Conservation (phyloP, 2,113 vertebrate genomes). For the Vanacampus margaritifer region DNA sequence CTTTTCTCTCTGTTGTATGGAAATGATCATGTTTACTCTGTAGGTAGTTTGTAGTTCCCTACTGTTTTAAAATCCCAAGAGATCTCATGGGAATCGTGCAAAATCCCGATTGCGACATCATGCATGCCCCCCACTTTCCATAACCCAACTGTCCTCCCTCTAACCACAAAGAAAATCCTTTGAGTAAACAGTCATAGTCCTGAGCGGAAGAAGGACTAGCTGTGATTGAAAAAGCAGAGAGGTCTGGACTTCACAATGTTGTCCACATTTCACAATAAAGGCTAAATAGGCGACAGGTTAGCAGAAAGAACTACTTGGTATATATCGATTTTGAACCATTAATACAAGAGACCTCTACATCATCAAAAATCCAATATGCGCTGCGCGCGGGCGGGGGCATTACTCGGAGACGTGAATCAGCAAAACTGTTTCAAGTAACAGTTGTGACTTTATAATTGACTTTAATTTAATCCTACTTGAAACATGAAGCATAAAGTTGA, state of each 20-base stretch:
- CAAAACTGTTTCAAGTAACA: no score
- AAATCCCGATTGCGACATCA: conserved; percentile 61
- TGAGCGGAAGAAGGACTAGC: conserved; percentile 55
- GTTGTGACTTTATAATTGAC: no score
- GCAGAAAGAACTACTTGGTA: conserved; percentile 7
- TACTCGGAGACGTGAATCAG: no score
- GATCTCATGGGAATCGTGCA: conserved; percentile 52
- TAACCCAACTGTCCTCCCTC: conserved; percentile 47
- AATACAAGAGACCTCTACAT: no score
- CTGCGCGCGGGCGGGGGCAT: no score
- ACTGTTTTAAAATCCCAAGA: conserved; percentile 53
- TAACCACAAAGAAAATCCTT: conserved; percentile 64
- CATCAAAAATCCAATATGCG: no score
- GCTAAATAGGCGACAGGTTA: conserved; percentile 22
- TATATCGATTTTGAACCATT: background rate
- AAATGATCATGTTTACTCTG: conserved; percentile 55
- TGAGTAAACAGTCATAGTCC: conserved; percentile 66
- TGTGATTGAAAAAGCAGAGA: conserved; percentile 58
- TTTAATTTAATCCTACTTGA: no score
- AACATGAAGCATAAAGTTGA: no score
- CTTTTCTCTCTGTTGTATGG: conserved; percentile 54
- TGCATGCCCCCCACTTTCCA: conserved; percentile 40
- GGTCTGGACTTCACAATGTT: conserved; percentile 57
- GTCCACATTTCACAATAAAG: conserved; percentile 47
- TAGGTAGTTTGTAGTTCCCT: conserved; percentile 34